Base-by-base conservation (phyloP, 2,797 vertebrate species). In the Tenualosa thibaudeaui region DNA sequence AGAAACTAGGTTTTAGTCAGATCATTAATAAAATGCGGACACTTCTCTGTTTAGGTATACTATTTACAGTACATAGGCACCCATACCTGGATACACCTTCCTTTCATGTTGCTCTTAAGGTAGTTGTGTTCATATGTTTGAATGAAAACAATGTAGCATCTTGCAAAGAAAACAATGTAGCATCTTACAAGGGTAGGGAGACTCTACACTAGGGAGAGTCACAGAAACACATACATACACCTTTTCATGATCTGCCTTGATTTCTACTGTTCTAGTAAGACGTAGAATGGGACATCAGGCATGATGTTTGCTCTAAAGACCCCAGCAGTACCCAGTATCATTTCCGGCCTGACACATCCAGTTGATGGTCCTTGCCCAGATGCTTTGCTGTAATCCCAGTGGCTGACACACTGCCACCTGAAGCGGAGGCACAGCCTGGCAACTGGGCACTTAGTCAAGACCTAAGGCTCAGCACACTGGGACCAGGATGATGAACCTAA, bases 381-480 rank as follows among this genome's bases (percentile, higher is more conserved):
- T 78, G 5, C 71, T 40, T 15, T 40, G 65, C 65, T 37, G 13
- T 40, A 71, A 17, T 26, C 65, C 65, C 37, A 31, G 65, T 82
- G 84, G 62, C 75, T 86, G 60, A 83, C 82, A 81, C 37, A 75
- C 60, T 84, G 68, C 54, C 86, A 84, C 8, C 26, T n/a, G 12
- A 50, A 75, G 17, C 24, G 24, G 26, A 83, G 5, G 31, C 62
- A 50, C 17, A 53, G 84, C 84, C 86, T 84, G 82, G 3, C 81
- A 84, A 17, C 84, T 87, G 84, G 56, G 86, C 84, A 81, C 2
- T 50, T 68, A 84, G 9, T 85, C 82, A 87, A 88, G 7, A 86
- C 26, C 62, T 78, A 49, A 83, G 83, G 84, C 83, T 65, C 6
- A 60, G 50, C 54, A 82, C 82, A 75, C 71, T 85, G 82, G 81